Base-by-base conservation (phyloP, 2,113 vertebrate genomes). In the Nicator chloris region DNA sequence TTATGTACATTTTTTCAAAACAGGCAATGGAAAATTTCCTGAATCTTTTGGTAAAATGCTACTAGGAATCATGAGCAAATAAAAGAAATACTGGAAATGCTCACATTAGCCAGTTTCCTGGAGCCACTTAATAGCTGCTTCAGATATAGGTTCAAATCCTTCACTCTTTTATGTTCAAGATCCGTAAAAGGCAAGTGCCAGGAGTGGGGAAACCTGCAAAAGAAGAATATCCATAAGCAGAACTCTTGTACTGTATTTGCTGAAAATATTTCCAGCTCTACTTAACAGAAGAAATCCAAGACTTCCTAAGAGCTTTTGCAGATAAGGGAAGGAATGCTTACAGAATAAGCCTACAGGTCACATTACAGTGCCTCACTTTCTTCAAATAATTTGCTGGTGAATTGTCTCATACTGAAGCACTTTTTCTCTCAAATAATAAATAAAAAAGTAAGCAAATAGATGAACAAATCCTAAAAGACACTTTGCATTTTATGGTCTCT, bases 201-300 rank as follows among this genome's bases (percentile, higher is more conserved):
- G 50, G 98, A 98, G 22, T 93, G 83, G 6, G 99, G 99, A 97
- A 99, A 99, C 81, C 99, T 99, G 78, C 49, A 96, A 94, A 65
- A 88, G 31, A 95, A 91, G 40, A 86, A 66, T 49, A 78, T 69
- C 60, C 0, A 0, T 86, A 28, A 77, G 16, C 31, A 77, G 50
- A 76, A 76, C 10, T 86, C 47, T 50, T n/a, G 17, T 12, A 35
- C 7, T 53, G 7, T 28, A 40, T 37, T 70, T 83, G 28, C 26
- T 87, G 44, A 42, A 92, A 82, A 70, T 64, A 73, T 44, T 65
- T 66, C 51, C 47, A 72, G 9, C 9, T 50, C 16, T 44, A 13
- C 35, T 63, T 37, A 47, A 56, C 2, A 87, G 56, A 80, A 79
- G 27, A 69, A 76, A 66, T 31, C 7, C 57, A 77, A 45, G 23